Evolutionary conservation across 2,888 invertebrate species (phyloP).

Genomic region (Agrotis exclamationis): DNA sequence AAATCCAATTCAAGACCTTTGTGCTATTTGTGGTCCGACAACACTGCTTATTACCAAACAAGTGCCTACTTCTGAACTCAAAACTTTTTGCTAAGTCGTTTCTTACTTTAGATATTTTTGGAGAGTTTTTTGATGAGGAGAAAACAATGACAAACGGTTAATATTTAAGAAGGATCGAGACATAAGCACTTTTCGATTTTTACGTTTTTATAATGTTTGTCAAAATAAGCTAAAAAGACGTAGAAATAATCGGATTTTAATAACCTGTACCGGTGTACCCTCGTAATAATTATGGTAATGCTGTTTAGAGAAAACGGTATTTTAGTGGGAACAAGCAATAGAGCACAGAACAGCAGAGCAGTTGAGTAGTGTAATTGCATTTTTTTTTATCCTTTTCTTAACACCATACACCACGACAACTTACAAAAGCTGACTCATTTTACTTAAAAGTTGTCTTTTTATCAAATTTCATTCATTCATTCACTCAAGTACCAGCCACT

Average conservation of each 20-base stretch:
- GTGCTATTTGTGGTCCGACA: constrained; percentile 49
- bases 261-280: too few species aligned
- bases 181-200: neutral
- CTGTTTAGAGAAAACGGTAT: too few species aligned
- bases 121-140: constrained; percentile 15
- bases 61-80: constrained; percentile 37
- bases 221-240: too few species aligned
- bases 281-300: too few species aligned
- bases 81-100: constrained; percentile 44
- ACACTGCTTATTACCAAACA: constrained; percentile 44
- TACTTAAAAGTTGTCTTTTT: constrained; percentile 1
- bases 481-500: constrained; percentile 32
- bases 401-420: neutral
- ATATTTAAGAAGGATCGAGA: constrained; percentile 5
- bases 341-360: neutral
- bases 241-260: too few species aligned
- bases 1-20: constrained; percentile 55
- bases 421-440: constrained; percentile 13
- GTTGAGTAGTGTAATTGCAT: neutral
- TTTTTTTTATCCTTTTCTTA: neutral
- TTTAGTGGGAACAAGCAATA: too few species aligned
- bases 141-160: constrained; percentile 17
- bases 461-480: constrained; percentile 28
- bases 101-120: constrained; percentile 31
- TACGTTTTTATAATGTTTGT: neutral